phyloP scores from a whole-genome alignment of 2,797 vertebrate species.

The Pangasius macronema region DNA sequence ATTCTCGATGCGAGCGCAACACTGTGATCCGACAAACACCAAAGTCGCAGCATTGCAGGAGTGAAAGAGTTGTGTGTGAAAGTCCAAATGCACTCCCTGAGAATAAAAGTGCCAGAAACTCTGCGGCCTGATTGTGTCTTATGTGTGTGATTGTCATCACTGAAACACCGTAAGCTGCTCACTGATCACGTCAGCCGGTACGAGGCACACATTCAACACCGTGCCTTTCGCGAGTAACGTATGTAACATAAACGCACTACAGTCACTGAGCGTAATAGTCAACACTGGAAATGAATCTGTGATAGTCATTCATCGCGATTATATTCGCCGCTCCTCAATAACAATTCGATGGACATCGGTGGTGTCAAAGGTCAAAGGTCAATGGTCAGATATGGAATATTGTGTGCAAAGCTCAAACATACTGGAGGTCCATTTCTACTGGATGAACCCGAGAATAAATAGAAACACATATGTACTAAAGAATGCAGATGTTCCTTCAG shows the following conservation, averaged over 20 bases:
- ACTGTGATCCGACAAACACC: not conserved
- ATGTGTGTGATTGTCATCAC: constrained; percentile 47
- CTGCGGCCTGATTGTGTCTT: constrained; percentile 30
- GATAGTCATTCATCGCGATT: constrained; percentile 25
- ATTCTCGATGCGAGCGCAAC: not conserved
- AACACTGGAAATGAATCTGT: constrained; percentile 34
- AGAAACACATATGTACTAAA: not conserved
- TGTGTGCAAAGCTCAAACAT: constrained; percentile 25
- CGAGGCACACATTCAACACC: not conserved
- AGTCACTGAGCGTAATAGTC: constrained; percentile 11
- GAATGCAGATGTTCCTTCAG: not conserved
- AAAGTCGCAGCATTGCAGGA: constrained; percentile 8
- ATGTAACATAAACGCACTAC: not conserved
- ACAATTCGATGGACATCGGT: constrained; percentile 3
- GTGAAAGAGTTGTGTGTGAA: constrained; percentile 40
- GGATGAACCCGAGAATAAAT: constrained; percentile 18
- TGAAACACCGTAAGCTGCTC: not conserved
- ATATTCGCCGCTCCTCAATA: not conserved
- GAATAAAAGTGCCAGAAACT: constrained; percentile 44
- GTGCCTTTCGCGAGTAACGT: not conserved
- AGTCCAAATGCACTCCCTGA: constrained; percentile 49
- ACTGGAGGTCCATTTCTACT: constrained; percentile 18
- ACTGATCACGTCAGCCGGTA: not conserved
- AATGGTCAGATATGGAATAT: not conserved
- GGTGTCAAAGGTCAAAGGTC: constrained; percentile 20